Percentiles rank a stretch among this genome's conserved stretches.
phyloP scores from a whole-genome alignment of 2,888 invertebrate genomes.

The Ectemnius cavifrons region DNA sequence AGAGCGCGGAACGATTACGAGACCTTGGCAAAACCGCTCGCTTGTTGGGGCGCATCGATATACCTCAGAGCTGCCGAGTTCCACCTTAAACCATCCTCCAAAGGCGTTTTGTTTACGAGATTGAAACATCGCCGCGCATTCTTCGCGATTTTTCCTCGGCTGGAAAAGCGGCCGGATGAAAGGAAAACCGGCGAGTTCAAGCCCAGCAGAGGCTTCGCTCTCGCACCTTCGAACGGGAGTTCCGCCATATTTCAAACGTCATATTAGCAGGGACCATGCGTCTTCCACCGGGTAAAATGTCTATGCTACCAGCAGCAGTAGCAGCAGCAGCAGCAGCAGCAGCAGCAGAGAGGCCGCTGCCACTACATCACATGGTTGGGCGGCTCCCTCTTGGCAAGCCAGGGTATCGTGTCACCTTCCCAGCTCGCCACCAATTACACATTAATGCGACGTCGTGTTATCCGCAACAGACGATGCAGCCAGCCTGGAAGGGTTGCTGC shows the following conservation, averaged over 20 bases:
- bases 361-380: conserved; percentile 68
- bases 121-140: conserved; percentile 30
- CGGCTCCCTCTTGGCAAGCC: conserved; percentile 56
- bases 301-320: conserved; percentile 62
- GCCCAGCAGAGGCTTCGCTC: conserved; percentile 6
- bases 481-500: conserved; percentile 41
- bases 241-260: conserved; percentile 73
- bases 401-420: conserved; percentile 66
- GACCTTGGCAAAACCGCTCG: not conserved
- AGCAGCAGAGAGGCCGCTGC: conserved; percentile 38
- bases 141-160: conserved; percentile 24
- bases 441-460: conserved; percentile 69
- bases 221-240: conserved; percentile 59
- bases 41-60: not conserved
- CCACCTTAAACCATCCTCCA: conserved; percentile 5
- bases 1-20: not conserved
- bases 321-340: conserved; percentile 20
- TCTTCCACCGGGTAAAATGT: conserved; percentile 72
- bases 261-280: conserved; percentile 73
- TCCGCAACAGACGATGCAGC: conserved; percentile 56
- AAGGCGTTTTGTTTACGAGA: conserved; percentile 28
- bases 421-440: conserved; percentile 68
- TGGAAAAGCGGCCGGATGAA: not conserved
- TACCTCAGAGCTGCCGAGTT: not conserved
- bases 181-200: no score